These are phyloP conservation scores for Siniperca obscura DNA, from an alignment of 2,797 vertebrate genomes.

Conservation along the genomic window DNA sequence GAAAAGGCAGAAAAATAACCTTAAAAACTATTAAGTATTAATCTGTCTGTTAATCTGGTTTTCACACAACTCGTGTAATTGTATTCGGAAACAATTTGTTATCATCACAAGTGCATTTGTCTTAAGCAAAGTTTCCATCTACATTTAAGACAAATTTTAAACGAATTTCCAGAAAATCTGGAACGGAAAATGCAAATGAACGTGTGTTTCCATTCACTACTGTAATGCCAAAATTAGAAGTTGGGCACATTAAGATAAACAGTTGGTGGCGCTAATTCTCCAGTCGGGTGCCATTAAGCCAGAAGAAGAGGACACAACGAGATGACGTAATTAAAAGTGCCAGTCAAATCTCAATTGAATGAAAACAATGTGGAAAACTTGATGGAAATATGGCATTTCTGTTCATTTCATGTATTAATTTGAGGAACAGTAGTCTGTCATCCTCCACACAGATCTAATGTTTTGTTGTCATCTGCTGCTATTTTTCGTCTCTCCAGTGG, in stretches of 20 bases:
- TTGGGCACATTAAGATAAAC: neutral
- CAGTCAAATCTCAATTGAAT: neutral
- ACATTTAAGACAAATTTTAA: neutral
- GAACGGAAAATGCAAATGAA: neutral
- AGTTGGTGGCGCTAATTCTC: neutral
- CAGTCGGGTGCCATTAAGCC: neutral
- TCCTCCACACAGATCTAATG: neutral
- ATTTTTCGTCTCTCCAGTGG: too few relatives aligned
- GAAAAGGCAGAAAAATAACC: neutral
- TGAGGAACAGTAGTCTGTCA: neutral
- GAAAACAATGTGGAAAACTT: too few relatives aligned
- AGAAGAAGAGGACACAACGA: neutral
- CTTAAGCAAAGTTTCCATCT: neutral
- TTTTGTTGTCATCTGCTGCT: neutral
- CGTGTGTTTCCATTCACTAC: neutral
- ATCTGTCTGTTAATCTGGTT: neutral
- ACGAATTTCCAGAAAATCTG: neutral
- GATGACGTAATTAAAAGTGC: neutral
- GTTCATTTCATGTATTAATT: neutral
- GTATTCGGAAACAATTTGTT: slow-evolving; percentile 1
- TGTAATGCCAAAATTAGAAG: neutral
- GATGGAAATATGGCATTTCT: neutral
- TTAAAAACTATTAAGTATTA: neutral
- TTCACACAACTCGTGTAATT: neutral
- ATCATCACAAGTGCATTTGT: neutral